Conservation (phyloP, 2,888 invertebrate species). For the Nudaria mundana region DNA sequence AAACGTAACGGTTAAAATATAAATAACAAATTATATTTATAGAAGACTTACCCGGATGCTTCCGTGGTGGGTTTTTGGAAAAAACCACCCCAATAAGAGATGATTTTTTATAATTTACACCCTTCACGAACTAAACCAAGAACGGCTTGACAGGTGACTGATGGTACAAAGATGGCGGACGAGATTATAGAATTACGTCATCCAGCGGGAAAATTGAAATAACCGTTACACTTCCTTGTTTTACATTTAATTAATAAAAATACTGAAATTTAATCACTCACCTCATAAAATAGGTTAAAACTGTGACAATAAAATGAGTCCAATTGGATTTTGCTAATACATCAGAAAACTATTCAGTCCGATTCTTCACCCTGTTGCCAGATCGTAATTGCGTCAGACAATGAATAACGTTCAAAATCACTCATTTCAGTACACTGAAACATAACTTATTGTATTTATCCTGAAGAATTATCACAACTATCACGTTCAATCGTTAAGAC, state of each 20-base stretch:
- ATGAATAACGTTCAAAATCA: constrained; percentile 62
- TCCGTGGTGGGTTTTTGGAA: constrained; percentile 61
- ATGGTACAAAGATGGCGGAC: constrained; percentile 64
- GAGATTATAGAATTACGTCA: constrained; percentile 63
- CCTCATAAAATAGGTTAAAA: constrained; percentile 59
- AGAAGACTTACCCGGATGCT: constrained; percentile 74
- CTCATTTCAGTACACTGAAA: constrained; percentile 68
- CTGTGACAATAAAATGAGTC: constrained; percentile 47
- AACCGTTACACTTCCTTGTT: constrained; percentile 46
- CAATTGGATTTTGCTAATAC: constrained; percentile 56
- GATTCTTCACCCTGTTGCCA: constrained; percentile 74
- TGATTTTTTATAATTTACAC: constrained; percentile 55
- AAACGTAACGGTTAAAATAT: constrained; percentile 25
- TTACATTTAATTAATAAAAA: constrained; percentile 2
- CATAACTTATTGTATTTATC: constrained; percentile 53
- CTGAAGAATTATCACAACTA: constrained; percentile 28
- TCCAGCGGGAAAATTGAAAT: constrained; percentile 68
- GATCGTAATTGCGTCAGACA: constrained; percentile 77
- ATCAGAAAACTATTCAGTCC: constrained; percentile 62
- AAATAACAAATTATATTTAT: constrained; percentile 23
- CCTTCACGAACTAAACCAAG: constrained; percentile 51
- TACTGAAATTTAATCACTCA: constrained; percentile 40
- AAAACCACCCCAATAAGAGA: constrained; percentile 56
- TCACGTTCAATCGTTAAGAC: constrained; percentile 17
- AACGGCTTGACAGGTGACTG: constrained; percentile 66